These are phyloP conservation scores for Pocillopora damicornis DNA, from an alignment of 64 coral and sea anemone genomes.

Conservation along the genomic window DNA sequence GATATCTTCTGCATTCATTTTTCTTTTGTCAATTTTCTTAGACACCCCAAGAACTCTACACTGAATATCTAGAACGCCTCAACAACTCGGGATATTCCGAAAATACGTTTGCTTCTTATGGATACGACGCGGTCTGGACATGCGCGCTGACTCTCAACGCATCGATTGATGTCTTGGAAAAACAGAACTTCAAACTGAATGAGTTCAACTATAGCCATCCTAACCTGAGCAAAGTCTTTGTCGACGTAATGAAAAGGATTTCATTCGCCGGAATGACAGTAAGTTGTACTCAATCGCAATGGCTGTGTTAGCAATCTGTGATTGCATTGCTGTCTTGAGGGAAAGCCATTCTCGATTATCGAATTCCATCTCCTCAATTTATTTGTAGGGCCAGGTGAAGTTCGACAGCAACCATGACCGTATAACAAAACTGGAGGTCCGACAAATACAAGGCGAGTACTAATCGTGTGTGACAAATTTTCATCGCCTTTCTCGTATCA, in stretches of 20 bases:
- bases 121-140: conserved; percentile 76
- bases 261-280: conserved; percentile 77
- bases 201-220: conserved; percentile 60
- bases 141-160: conserved; percentile 57
- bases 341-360: too few relatives aligned
- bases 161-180: conserved; percentile 32
- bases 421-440: conserved; percentile 57
- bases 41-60: conserved; percentile 47
- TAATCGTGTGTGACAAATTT: neutral
- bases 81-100: conserved; percentile 24
- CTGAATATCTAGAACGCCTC: conserved; percentile 31
- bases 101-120: conserved; percentile 60
- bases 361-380: too few relatives aligned
- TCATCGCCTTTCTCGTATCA: neutral
- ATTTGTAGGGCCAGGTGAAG: conserved; percentile 54
- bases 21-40: neutral
- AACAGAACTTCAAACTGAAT: conserved; percentile 15
- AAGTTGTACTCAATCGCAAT: neutral
- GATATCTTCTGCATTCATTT: neutral
- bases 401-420: conserved; percentile 62
- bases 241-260: conserved; percentile 44
- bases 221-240: conserved; percentile 54
- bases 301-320: neutral
- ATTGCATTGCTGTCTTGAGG: too few relatives aligned
- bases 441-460: conserved; percentile 60